These are phyloP conservation scores for Actinernus sp. DNA, from an alignment of 92 coral and sea anemone genomes.

Conservation along the genomic window DNA sequence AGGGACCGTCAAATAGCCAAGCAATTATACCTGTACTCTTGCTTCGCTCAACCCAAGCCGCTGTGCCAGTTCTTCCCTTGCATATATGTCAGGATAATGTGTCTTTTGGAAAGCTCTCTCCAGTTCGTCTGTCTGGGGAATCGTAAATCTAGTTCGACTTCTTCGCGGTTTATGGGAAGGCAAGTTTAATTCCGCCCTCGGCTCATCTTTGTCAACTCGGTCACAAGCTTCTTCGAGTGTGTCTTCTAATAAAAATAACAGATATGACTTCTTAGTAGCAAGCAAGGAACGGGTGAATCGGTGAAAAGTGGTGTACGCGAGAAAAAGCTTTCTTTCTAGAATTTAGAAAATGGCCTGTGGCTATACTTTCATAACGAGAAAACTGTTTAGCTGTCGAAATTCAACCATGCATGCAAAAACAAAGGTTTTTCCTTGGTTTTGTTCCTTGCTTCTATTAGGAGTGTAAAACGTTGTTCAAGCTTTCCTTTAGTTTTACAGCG, in stretches of 20 bases:
- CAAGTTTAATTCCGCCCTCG: conserved; percentile 15
- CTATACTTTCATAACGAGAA: no score
- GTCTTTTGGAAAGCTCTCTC: conserved; percentile 97
- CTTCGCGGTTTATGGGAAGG: conserved; percentile 88
- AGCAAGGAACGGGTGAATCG: not conserved
- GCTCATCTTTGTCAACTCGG: not conserved
- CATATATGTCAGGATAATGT: conserved; percentile 98
- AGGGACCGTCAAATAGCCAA: not conserved
- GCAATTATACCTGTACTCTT: conserved; percentile 85
- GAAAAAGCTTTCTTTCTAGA: not conserved
- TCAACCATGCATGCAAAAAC: not conserved
- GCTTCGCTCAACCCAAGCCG: conserved; percentile 93
- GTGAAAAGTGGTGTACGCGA: no score
- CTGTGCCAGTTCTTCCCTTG: conserved; percentile 98
- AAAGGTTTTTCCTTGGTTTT: no score
- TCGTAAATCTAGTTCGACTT: conserved; percentile 91
- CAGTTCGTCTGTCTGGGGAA: conserved; percentile 87
- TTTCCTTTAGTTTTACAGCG: no score
- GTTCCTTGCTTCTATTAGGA: no score
- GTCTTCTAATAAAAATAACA: not conserved
- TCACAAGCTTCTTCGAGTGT: conserved; percentile 10
- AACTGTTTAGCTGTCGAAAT: conserved; percentile 7
- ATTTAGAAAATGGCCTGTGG: no score
- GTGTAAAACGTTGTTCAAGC: no score
- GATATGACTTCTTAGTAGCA: conserved; percentile 12